Conservation (phyloP, 2,888 invertebrate species). For the Pteria penguin region DNA sequence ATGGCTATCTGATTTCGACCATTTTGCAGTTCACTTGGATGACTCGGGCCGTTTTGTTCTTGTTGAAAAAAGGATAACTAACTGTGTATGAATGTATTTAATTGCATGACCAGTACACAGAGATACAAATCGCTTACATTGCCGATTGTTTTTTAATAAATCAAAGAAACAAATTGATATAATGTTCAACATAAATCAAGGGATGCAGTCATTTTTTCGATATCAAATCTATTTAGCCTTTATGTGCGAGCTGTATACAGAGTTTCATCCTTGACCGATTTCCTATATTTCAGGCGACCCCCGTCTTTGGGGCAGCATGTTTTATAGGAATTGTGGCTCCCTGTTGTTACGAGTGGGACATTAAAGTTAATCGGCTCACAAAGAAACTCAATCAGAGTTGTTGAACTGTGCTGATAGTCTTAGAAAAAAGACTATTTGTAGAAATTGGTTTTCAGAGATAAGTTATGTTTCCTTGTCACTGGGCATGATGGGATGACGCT, state of each 20-base stretch:
- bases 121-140: too few species aligned
- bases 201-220: background rate
- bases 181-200: background rate
- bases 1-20: too few species aligned
- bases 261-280: background rate
- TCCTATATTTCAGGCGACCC: background rate
- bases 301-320: background rate
- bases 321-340: background rate
- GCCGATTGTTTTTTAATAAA: too few species aligned
- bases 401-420: background rate
- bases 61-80: too few species aligned
- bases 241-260: too few species aligned
- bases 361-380: background rate
- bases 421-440: background rate
- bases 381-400: background rate
- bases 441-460: background rate
- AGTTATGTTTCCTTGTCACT: background rate
- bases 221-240: background rate
- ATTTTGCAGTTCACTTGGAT: too few species aligned
- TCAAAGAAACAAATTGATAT: too few species aligned
- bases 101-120: too few species aligned
- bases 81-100: too few species aligned
- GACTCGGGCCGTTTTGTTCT: too few species aligned
- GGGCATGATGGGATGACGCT: too few species aligned
- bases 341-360: background rate